Percentiles rank a stretch among this genome's conserved stretches.
These are phyloP conservation scores for Erpobdella octoculata DNA, from an alignment of 2,888 invertebrate genomes.

Conservation along the genomic window DNA sequence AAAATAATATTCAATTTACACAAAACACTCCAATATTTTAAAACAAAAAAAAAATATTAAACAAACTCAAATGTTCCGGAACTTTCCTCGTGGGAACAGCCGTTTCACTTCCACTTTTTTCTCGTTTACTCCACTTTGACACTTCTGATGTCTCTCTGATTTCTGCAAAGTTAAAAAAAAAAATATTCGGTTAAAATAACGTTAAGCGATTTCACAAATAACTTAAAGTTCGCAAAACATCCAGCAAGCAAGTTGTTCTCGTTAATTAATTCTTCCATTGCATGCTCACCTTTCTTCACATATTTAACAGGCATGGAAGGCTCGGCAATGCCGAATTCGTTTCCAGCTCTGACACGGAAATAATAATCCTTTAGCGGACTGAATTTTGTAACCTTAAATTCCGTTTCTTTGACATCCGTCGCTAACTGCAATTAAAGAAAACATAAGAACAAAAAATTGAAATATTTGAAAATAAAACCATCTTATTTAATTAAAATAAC, in stretches of 20 bases:
- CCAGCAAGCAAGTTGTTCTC: too few species aligned
- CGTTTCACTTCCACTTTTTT: slow-evolving; percentile 14
- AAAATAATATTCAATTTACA: too few species aligned
- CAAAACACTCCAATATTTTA: too few species aligned
- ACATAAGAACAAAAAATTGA: too few species aligned
- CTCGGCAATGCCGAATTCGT: slow-evolving; percentile 89
- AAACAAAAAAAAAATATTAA: not conserved
- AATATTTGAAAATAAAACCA: too few species aligned
- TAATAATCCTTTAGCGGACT: slow-evolving; percentile 68
- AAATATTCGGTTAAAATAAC: not conserved
- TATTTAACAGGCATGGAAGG: slow-evolving; percentile 66
- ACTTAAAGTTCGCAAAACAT: too few species aligned
- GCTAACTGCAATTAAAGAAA: slow-evolving; percentile 35
- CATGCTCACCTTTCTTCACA: slow-evolving; percentile 25
- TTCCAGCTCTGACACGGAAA: slow-evolving; percentile 88
- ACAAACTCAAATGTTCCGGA: slow-evolving; percentile 28
- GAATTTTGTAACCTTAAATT: slow-evolving; percentile 29
- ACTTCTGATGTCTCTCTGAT: not conserved
- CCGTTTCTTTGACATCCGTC: slow-evolving; percentile 38
- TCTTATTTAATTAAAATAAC: not conserved
- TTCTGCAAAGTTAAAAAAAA: not conserved
- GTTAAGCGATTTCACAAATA: too few species aligned
- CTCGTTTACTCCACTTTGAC: not conserved
- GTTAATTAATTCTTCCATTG: not conserved
- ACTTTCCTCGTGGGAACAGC: slow-evolving; percentile 9